Evolutionary conservation across 2,888 invertebrate genomes (phyloP), one percentile per base, ranked within the genome.

Genomic region (Argyresthia albistria): DNA sequence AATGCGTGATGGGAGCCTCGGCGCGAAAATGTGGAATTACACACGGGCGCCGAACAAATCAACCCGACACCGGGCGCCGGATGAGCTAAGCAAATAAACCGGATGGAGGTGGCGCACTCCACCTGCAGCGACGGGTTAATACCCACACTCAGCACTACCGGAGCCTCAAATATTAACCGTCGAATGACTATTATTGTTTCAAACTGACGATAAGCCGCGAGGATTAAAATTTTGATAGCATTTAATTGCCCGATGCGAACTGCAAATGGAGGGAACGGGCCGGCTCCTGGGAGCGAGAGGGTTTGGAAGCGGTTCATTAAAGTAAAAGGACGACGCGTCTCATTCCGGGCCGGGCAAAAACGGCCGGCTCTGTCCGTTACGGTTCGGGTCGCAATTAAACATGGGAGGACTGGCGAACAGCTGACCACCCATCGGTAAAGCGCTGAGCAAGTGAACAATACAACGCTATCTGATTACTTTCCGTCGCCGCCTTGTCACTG

Each of bases 401-500:
- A 76, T 66, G 70, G 37, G 71, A 67, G 37, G 37, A 48, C 25
- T 12, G 6, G 25, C 25, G 25, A 25, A 2, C 25, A 25, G 15
- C 47, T 35, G 16, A n/a, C 35, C 35, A 47, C 47, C 36, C 48
- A 48, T 48, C 37, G 77, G 77, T 73, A 77, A 76, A 80, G 73
- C 73, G 76, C 75, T 76, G 80, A 80, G 75, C 77, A 74, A 80
- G 76, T 78, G 73, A 74, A 79, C 78, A 74, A 73, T 70, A 76
- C 72, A 80, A 73, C 73, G 65, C 73, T 71, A 81, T 80, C 78
- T 80, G 82, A 83, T 82, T 81, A 81, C 76, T 81, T 76, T 73
- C 74, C 70, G 71, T 69, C 70, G 65, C 67, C 68, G 60, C 67
- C 67, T 66, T 68, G 67, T 67, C 69, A 67, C 70, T 65, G 70